Evolutionary conservation across 2,888 invertebrate species (phyloP).

Genomic region (Tetranychus piercei): DNA sequence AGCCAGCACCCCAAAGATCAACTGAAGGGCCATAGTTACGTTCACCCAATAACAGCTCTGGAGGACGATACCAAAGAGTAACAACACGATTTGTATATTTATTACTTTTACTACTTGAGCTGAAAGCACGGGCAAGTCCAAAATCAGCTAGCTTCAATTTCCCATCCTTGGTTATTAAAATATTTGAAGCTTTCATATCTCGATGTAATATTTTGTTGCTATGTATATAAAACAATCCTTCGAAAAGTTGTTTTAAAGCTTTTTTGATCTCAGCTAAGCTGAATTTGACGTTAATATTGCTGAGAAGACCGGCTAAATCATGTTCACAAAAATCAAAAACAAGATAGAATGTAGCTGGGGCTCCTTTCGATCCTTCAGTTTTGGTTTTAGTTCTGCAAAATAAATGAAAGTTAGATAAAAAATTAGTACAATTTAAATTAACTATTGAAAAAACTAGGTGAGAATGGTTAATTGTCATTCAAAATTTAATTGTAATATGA

Average conservation of each 20-base stretch:
- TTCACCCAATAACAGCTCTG: constrained; percentile 51
- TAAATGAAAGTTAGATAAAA: neutral
- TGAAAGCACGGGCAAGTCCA: constrained; percentile 80
- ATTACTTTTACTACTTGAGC: constrained; percentile 57
- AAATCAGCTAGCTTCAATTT: constrained; percentile 90
- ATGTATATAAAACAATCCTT: constrained; percentile 87
- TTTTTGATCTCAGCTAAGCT: constrained; percentile 95
- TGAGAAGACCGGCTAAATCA: constrained; percentile 83
- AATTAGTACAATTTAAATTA: too few species aligned
- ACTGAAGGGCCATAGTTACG: constrained; percentile 91
- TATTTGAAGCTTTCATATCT: constrained; percentile 98
- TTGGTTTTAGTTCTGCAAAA: constrained; percentile 6
- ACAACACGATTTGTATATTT: constrained; percentile 76
- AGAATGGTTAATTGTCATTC: too few species aligned
- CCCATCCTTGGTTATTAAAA: constrained; percentile 84
- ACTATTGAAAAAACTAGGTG: too few species aligned
- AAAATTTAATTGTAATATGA: too few species aligned
- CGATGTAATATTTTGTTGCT: constrained; percentile 55
- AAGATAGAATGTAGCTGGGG: constrained; percentile 71
- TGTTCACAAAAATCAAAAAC: constrained; percentile 98
- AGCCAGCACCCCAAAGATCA: constrained; percentile 79
- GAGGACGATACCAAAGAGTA: constrained; percentile 49
- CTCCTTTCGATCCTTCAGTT: constrained; percentile 34
- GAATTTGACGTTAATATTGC: constrained; percentile 87
- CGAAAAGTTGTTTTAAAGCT: constrained; percentile 64